Conservation (phyloP, 2,797 vertebrate genomes). For the Eutrigla gurnardus region DNA sequence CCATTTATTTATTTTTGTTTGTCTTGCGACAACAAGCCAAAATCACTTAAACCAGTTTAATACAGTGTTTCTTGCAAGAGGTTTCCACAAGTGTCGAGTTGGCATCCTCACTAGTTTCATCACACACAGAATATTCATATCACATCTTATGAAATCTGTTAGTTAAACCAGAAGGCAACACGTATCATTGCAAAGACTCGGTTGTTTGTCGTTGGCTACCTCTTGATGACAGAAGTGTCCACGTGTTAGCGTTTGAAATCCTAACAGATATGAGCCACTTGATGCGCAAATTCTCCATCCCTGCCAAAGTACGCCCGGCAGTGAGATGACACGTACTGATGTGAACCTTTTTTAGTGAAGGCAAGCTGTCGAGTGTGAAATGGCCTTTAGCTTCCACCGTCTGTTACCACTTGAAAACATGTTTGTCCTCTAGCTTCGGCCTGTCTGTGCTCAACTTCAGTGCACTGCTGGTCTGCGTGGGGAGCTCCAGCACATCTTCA, state of each 20-base stretch:
- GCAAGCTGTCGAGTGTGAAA: constrained; percentile 41
- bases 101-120: not conserved
- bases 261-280: constrained; percentile 21
- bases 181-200: not conserved
- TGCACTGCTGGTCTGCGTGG: not conserved
- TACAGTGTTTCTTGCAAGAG: constrained; percentile 14
- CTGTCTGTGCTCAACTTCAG: not conserved
- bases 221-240: constrained; percentile 14
- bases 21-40: not conserved
- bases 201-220: not conserved
- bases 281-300: constrained; percentile 14
- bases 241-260: constrained; percentile 7
- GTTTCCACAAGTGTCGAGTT: not conserved
- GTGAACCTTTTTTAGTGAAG: constrained; percentile 28
- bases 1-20: not conserved
- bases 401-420: constrained; percentile 39
- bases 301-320: not conserved
- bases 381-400: constrained; percentile 23
- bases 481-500: constrained; percentile 18
- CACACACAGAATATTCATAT: not conserved
- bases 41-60: constrained; percentile 15
- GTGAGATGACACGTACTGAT: constrained; percentile 32
- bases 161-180: not conserved
- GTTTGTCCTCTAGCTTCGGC: constrained; percentile 9
- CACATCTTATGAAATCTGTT: not conserved